Percentiles rank a stretch among this genome's conserved stretches.
phyloP scores from a whole-genome alignment of 1,140 invertebrate species.

The Philotrypesis tridentata region DNA sequence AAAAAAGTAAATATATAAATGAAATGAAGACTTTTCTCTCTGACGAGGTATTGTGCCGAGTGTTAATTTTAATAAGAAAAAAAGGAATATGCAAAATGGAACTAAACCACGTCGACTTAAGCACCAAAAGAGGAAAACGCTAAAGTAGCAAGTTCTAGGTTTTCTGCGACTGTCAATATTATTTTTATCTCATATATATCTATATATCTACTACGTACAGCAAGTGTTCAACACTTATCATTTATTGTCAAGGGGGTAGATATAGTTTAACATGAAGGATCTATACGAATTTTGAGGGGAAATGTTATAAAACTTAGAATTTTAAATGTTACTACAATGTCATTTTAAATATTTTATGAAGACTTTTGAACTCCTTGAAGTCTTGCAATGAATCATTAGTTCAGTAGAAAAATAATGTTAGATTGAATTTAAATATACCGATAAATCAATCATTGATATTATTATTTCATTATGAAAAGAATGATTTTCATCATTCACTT shows the following conservation, averaged over 20 bases:
- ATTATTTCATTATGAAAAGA: constrained; percentile 3
- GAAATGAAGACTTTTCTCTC: constrained; percentile 28
- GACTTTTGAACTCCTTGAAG: neutral
- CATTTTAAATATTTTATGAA: constrained; percentile 37
- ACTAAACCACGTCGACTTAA: constrained; percentile 39
- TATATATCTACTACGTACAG: constrained; percentile 29
- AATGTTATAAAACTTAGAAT: constrained; percentile 9
- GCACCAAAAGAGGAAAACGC: constrained; percentile 26
- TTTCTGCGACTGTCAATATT: constrained; percentile 36
- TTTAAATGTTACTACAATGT: constrained; percentile 21
- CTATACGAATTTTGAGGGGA: constrained; percentile 5
- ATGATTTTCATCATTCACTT: no score
- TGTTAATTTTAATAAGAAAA: constrained; percentile 46
- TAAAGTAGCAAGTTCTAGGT: constrained; percentile 26
- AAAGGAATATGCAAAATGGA: neutral
- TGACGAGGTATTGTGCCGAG: constrained; percentile 43
- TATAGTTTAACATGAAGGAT: constrained; percentile 32
- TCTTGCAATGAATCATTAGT: constrained; percentile 22
- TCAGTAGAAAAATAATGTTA: constrained; percentile 24
- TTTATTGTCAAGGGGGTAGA: constrained; percentile 31
- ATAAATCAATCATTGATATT: neutral
- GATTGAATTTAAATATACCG: neutral
- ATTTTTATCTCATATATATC: constrained; percentile 28
- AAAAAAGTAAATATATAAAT: constrained; percentile 37
- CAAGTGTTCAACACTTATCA: constrained; percentile 35